Evolutionary conservation across 2,113 vertebrate genomes (phyloP), one percentile per base, ranked within the genome.

Genomic region (Tachysurus vachellii): DNA sequence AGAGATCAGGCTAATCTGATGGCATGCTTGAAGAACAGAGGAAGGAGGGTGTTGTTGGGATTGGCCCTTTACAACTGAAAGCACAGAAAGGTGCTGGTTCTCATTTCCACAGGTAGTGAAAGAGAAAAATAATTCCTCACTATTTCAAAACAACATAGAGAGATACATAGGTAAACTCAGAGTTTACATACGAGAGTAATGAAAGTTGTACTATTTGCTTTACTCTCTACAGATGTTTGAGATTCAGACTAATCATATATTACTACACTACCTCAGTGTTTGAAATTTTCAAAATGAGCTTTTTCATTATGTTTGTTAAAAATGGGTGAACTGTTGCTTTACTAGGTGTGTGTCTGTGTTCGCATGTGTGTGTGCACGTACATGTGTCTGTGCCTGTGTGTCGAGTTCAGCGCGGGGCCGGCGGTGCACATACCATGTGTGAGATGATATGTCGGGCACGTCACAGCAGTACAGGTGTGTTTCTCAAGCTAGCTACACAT

Each of bases 1-100:
- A 95, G 96, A 97, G 92, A 94, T 95, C 90, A 44, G 93, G 94
- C 94, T 96, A 96, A 96, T 97, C 96, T 96, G 96, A 96, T 97
- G 96, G 96, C 95, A 96, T 95, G 96, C 96, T 90, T 88, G 90
- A 88, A 91, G 71, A 92, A 92, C 90, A 86, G 87, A 88, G 85
- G 91, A 87, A 86, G 64, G 89, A 53, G 50, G 5, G 28, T 50
- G 47, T 50, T 50, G n/a, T 31, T 31, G 50, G 89, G 91, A 92
- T 91, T 85, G 89, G 85, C 90, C 92, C 89, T 91, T 93, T 82
- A 68, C 85, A 85, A 70, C 88, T 82, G 88, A 90, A 88, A 89
- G 90, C 77, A 91, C 93, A 93, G 85, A 92, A 92, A 92, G 94
- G 89, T 92, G 92, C 90, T 93, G 88, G 87, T 87, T 86, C 36